Conservation (phyloP, 2,113 vertebrate species). For the Passerina amoena region DNA sequence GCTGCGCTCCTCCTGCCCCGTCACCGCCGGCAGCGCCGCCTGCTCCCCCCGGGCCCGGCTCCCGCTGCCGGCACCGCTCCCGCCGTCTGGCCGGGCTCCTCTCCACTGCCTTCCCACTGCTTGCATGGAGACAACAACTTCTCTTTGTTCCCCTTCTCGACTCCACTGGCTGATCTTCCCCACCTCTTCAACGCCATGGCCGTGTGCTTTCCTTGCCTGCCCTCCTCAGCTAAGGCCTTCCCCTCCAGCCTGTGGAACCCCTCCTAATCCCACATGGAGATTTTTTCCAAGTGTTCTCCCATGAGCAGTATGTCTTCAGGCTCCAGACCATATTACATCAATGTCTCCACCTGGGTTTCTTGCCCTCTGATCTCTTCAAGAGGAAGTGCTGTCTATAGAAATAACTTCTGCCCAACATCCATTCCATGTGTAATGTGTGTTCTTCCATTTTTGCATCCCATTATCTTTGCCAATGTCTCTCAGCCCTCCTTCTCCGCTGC, state of each 20-base stretch:
- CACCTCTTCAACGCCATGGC: neutral
- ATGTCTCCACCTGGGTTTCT: neutral
- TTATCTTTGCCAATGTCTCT: neutral
- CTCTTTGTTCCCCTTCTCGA: neutral
- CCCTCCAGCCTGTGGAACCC: neutral
- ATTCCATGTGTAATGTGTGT: fast-evolving
- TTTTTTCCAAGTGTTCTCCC: neutral
- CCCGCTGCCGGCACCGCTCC: neutral
- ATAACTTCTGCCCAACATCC: neutral
- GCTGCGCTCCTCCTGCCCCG: neutral
- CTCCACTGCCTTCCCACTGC: neutral
- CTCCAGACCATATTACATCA: neutral
- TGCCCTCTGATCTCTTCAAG: neutral
- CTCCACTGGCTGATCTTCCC: neutral
- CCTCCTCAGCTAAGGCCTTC: neutral
- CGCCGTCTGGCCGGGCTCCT: fast-evolving
- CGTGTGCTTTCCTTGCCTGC: neutral
- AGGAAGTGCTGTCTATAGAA: neutral
- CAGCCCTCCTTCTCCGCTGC: neutral
- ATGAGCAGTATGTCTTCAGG: no score
- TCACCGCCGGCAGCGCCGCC: neutral
- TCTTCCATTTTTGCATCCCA: neutral
- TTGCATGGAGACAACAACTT: neutral
- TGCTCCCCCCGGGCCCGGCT: neutral
- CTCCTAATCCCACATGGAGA: neutral